These are phyloP conservation scores for Caracal caracal DNA, from an alignment of 2,113 vertebrate genomes.

Conservation along the genomic window DNA sequence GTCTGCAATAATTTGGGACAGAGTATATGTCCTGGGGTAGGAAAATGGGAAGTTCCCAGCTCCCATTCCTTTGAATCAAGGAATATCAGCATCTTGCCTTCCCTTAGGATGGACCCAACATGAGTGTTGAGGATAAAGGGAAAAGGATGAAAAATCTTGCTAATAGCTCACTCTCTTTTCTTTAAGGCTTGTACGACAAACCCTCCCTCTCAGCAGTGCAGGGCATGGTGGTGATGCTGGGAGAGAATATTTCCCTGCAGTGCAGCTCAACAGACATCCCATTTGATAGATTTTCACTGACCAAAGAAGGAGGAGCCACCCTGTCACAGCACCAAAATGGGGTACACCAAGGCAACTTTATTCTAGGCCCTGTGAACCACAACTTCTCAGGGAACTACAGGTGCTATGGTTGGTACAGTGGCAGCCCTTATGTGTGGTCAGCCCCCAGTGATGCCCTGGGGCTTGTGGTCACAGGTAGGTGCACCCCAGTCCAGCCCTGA, in stretches of 20 bases:
- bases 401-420: neutral
- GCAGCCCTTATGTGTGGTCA: neutral
- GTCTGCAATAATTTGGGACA: neutral
- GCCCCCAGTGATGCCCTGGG: neutral
- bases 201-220: neutral
- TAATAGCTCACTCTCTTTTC: neutral
- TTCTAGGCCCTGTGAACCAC: neutral
- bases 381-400: neutral
- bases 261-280: neutral
- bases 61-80: no score
- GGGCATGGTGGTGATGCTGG: fast-evolving
- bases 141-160: neutral
- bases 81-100: neutral
- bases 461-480: constrained; percentile 30
- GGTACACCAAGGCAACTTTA: neutral
- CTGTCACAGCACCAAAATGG: fast-evolving
- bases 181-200: neutral
- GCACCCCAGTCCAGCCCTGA: no score
- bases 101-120: neutral
- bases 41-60: neutral
- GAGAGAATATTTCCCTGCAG: neutral
- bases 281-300: neutral
- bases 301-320: neutral
- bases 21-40: neutral
- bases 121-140: neutral